Percentiles rank a stretch among this genome's conserved stretches.
phyloP scores from a whole-genome alignment of 2,797 vertebrate species.

The Psittacula derbiana region DNA sequence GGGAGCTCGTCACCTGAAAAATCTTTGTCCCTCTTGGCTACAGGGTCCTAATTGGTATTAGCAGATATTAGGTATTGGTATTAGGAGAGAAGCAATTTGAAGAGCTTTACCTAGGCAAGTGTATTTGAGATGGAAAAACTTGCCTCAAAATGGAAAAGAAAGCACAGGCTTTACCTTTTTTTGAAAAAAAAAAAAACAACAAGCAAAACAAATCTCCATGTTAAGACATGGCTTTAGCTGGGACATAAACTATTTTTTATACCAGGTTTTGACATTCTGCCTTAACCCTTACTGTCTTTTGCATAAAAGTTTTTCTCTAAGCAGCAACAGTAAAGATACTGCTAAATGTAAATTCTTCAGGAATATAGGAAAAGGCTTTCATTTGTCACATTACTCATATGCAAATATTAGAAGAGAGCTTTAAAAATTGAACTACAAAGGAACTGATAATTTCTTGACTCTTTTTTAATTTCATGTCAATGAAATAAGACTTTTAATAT shows the following conservation, averaged over 20 bases:
- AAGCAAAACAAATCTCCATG: background rate
- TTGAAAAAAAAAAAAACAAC: background rate
- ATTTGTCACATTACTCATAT: background rate
- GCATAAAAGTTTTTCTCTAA: background rate
- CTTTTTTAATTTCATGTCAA: background rate
- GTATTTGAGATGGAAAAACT: background rate
- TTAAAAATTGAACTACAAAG: background rate
- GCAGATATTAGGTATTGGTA: background rate
- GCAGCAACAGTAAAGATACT: background rate
- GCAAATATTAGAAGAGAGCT: background rate
- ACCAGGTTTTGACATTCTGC: background rate
- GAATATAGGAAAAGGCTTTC: background rate
- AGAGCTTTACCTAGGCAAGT: background rate
- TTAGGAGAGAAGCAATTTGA: background rate
- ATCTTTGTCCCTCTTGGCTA: background rate
- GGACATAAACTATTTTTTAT: background rate
- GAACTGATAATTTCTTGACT: background rate
- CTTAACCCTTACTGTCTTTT: background rate
- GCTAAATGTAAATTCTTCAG: background rate
- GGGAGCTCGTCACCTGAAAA: background rate
- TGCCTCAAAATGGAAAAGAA: background rate
- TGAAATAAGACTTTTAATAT: background rate
- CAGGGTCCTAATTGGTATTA: background rate
- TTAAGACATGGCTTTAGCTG: background rate
- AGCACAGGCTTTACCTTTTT: background rate